Conservation (phyloP, 2,797 vertebrate genomes). For the Alcedo atthis region DNA sequence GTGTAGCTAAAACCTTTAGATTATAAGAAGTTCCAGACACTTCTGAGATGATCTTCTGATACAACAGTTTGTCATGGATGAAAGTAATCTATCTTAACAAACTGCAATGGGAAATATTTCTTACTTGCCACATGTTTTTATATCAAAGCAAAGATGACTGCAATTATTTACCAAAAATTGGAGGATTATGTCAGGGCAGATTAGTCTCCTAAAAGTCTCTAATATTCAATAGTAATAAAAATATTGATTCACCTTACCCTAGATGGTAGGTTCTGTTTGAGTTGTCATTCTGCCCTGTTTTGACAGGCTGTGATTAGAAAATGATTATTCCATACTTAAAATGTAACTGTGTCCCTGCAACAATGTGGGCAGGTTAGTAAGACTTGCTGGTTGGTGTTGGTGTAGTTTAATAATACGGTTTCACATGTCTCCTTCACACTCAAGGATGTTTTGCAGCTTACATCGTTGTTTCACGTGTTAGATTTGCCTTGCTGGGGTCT, state of each 20-base stretch:
- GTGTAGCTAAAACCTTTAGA: not conserved
- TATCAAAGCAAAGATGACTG: slow-evolving; percentile 37
- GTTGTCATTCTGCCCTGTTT: not conserved
- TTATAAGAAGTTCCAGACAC: not conserved
- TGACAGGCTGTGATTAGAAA: not conserved
- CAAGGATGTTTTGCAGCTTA: not conserved
- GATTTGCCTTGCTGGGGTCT: not conserved
- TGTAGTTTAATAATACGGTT: not conserved
- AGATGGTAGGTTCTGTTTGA: not conserved
- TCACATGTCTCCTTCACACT: not conserved
- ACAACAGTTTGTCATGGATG: not conserved
- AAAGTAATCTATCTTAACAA: slow-evolving; percentile 15
- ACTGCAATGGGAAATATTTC: slow-evolving; percentile 31
- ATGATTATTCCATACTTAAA: not conserved
- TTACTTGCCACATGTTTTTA: slow-evolving; percentile 9
- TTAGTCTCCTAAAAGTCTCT: not conserved
- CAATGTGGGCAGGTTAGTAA: not conserved
- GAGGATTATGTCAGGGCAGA: not conserved
- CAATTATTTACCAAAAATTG: slow-evolving; percentile 38
- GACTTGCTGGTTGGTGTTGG: not conserved
- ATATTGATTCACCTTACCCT: not conserved
- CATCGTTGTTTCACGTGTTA: not conserved
- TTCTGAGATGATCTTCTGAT: slow-evolving; percentile 5
- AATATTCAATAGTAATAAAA: not conserved
- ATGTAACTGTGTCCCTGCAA: not conserved